Percentiles rank a stretch among this genome's conserved stretches.
Evolutionary conservation across 2,888 invertebrate species (phyloP).

Genomic region (Aphidoletes aphidimyza): DNA sequence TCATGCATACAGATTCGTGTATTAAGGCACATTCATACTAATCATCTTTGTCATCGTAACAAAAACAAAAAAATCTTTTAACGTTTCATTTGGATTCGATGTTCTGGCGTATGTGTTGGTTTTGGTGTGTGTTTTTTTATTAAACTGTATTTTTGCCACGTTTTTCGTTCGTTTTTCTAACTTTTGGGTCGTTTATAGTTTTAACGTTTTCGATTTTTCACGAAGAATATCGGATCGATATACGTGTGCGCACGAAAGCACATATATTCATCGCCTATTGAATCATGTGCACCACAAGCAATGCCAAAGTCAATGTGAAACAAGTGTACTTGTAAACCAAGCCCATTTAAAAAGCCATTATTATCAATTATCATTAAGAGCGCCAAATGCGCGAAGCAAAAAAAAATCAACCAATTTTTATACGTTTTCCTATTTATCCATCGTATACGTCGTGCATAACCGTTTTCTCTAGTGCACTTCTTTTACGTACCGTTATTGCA

Average conservation of each 20-base stretch:
- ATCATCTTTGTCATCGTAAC: constrained; percentile 38
- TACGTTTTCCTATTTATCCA: background rate
- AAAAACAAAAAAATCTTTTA: no score
- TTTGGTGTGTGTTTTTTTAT: background rate
- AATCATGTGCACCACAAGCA: background rate
- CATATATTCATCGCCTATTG: background rate
- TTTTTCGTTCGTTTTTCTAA: background rate
- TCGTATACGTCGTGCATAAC: background rate
- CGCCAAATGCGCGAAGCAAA: background rate
- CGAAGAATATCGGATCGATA: background rate
- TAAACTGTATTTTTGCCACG: background rate
- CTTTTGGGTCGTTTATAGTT: background rate
- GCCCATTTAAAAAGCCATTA: constrained; percentile 44
- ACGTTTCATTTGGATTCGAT: background rate
- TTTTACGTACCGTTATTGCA: background rate
- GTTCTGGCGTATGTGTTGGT: background rate
- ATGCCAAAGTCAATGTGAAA: background rate
- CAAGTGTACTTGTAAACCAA: constrained; percentile 27
- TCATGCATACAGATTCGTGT: constrained; percentile 46
- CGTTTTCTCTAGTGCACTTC: constrained; percentile 39
- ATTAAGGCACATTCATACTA: constrained; percentile 49
- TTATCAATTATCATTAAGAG: constrained; percentile 42
- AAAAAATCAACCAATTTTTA: background rate
- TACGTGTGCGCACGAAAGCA: background rate
- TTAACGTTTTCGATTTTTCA: constrained; percentile 1